These are phyloP conservation scores for Hipposideros larvatus DNA, from an alignment of 2,797 vertebrate genomes.

Conservation along the genomic window DNA sequence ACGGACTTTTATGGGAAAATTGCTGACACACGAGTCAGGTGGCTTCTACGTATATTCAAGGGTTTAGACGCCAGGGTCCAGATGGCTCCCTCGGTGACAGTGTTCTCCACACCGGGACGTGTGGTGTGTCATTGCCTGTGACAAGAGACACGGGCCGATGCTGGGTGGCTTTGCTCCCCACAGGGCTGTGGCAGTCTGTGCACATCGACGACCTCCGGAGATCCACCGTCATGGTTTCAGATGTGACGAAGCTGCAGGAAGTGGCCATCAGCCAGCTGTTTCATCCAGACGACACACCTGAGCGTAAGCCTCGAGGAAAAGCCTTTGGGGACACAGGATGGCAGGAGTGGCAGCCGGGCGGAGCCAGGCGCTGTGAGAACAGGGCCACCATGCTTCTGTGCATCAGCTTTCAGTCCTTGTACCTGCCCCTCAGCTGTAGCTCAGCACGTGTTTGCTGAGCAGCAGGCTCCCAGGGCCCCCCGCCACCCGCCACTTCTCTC, in stretches of 20 bases:
- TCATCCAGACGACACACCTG: slow-evolving; percentile 66
- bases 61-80: not conserved
- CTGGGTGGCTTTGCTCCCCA: not conserved
- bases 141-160: not conserved
- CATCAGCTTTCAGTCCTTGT: fast-evolving
- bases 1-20: not conserved
- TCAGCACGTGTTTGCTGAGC: fast-evolving
- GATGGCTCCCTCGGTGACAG: not conserved
- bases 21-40: no score
- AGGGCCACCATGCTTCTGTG: not conserved
- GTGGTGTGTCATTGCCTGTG: not conserved
- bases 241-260: slow-evolving; percentile 93
- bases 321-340: fast-evolving
- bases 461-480: fast-evolving
- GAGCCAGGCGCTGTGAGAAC: fast-evolving
- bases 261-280: slow-evolving; percentile 96
- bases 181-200: slow-evolving; percentile 95
- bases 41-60: fast-evolving
- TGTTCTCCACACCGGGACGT: fast-evolving
- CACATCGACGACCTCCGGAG: slow-evolving; percentile 96
- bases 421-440: not conserved
- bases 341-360: fast-evolving
- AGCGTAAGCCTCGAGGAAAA: slow-evolving; percentile 84
- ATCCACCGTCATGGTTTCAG: slow-evolving; percentile 93
- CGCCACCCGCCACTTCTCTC: not conserved